These are phyloP conservation scores for Typhlomys cinereus DNA, from an alignment of 2,113 vertebrate species.

Conservation along the genomic window DNA sequence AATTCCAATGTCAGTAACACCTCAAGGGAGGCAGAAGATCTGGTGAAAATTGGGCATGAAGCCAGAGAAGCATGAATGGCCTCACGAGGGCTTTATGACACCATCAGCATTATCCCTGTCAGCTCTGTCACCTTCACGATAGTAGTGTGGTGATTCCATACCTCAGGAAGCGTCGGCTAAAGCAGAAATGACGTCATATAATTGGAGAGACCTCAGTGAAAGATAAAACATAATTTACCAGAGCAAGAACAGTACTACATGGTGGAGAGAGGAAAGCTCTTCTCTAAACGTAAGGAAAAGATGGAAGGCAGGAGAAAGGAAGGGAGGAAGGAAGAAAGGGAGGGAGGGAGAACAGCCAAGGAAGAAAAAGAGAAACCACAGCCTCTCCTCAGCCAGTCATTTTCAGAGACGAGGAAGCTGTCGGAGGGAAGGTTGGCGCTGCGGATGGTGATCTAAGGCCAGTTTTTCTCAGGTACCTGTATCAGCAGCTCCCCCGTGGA, in stretches of 20 bases:
- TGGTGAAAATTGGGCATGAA: neutral
- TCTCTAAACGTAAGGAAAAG: neutral
- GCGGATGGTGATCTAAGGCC: neutral
- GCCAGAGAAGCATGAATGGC: neutral
- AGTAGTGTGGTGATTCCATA: neutral
- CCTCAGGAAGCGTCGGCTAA: neutral
- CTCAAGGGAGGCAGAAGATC: neutral
- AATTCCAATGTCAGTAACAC: neutral
- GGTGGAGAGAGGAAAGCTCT: neutral
- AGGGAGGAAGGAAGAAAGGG: no score
- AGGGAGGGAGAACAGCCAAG: accelerated
- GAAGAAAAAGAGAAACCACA: neutral
- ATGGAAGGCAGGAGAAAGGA: neutral
- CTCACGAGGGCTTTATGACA: neutral
- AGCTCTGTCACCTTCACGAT: neutral
- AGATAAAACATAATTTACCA: neutral
- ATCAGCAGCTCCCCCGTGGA: neutral
- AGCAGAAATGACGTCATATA: neutral
- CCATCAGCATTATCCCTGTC: accelerated
- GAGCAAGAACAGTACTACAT: neutral
- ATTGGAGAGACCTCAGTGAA: neutral
- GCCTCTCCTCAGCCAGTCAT: neutral
- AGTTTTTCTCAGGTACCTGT: neutral
- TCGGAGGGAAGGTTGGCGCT: neutral
- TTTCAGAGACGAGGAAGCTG: neutral